Evolutionary conservation across 2,888 invertebrate genomes (phyloP), one percentile per base, ranked within the genome.

Genomic region (Zhengitettix transpicula): DNA sequence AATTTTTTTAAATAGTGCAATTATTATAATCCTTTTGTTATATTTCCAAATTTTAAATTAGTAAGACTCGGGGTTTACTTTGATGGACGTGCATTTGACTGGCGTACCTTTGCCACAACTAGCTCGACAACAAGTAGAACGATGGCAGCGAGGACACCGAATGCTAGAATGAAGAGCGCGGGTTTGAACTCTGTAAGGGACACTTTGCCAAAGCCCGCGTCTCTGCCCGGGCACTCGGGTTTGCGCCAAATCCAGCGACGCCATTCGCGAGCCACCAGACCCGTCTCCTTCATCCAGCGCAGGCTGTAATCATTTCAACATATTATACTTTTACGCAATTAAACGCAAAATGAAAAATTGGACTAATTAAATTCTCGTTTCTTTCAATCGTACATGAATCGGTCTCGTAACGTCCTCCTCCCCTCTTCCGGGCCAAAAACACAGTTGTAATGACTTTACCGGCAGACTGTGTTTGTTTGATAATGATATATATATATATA

Each of bases 231-330:
- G 58, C 58, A 58, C 15, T n/a, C 10, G 12, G 58, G 58, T 52
- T 52, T 58, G 15, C 14, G 15, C 40, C 15, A 16, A 9, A 40
- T 10, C 52, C 16, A 58, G 41, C 42, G 40, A n/a, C 40, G 14
- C 15, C 42, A 12, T 40, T 52, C 41, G 14, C 58, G 58, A 11
- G n/a, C 5, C 52, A 40, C 15, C 42, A 58, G 52, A 40, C 58
- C 58, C 10, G 41, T 40, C 58, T 58, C 58, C 15, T 10, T n/a
- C n/a, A 58, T 10, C 52, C 58, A 52, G 52, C 52, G 52, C 52
- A 58, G 52, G 40, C 58, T 58, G 58, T 16, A 40, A 40, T 11
- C 28, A 28, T n/a, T 42, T 41, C 58, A 41, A 41, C 14, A 14
- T 9, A 17, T 57, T 14, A 47, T 47, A n/a, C 15, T 14, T 47